Percentiles rank a stretch among this genome's conserved stretches.
phyloP scores from a whole-genome alignment of 2,113 vertebrate species.

The Sapayoa aenigma region DNA sequence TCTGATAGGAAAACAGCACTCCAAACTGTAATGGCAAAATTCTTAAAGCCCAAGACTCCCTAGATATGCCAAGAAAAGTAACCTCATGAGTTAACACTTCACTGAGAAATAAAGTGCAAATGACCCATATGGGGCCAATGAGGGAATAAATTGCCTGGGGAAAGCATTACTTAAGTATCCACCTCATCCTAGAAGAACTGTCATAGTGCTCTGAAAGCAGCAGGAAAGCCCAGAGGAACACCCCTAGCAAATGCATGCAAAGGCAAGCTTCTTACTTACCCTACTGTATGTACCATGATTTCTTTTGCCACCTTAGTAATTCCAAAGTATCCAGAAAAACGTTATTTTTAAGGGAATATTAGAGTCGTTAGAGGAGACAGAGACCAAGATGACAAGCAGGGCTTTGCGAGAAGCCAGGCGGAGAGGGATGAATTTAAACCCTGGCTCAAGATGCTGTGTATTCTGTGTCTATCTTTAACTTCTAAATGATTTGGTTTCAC shows the following conservation, averaged over 20 bases:
- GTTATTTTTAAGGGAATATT: slow-evolving; percentile 31
- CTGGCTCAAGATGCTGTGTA: slow-evolving; percentile 76
- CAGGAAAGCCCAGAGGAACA: neutral
- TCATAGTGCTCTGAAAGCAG: neutral
- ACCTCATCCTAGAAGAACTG: neutral
- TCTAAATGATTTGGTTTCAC: slow-evolving; percentile 88
- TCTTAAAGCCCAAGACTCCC: neutral
- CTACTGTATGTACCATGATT: slow-evolving; percentile 77
- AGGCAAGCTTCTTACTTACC: slow-evolving; percentile 78
- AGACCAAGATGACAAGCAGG: slow-evolving; percentile 58
- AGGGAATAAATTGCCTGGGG: neutral
- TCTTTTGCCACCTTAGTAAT: slow-evolving; percentile 36
- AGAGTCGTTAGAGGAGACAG: slow-evolving; percentile 5
- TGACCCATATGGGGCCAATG: neutral
- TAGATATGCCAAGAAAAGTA: neutral
- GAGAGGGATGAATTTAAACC: slow-evolving; percentile 79
- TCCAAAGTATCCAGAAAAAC: slow-evolving; percentile 52
- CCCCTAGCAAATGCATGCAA: neutral
- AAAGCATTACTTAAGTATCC: neutral
- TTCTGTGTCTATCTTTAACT: slow-evolving; percentile 96
- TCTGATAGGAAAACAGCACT: neutral
- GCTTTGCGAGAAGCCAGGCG: slow-evolving; percentile 45
- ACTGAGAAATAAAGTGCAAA: neutral
- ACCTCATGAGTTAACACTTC: neutral
- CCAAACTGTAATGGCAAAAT: neutral